phyloP scores from a whole-genome alignment of 1,140 invertebrate species.

The Hypothenemus hampei region DNA sequence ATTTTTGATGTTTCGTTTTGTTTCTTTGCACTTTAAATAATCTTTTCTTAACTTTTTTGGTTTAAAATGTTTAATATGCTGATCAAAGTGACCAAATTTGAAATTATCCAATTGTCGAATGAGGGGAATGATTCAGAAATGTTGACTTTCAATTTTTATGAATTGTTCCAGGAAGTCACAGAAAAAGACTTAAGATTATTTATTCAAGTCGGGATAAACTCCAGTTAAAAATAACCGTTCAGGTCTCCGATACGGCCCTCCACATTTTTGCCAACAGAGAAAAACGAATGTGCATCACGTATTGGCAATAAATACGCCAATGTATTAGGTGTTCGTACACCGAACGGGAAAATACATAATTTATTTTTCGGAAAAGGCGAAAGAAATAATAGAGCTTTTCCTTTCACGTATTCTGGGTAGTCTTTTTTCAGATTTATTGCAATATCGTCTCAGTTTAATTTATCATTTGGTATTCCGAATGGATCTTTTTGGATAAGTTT shows the following conservation, averaged over 20 bases:
- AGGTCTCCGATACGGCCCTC: too few relatives aligned
- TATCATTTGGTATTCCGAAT: too few relatives aligned
- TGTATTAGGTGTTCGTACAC: conserved; percentile 12
- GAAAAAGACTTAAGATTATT: not conserved
- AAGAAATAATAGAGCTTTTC: too few relatives aligned
- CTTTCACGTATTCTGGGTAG: too few relatives aligned
- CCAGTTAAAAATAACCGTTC: conserved; percentile 1
- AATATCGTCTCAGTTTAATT: too few relatives aligned
- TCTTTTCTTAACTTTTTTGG: not conserved
- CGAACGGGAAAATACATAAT: conserved; percentile 15
- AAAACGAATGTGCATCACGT: conserved; percentile 16
- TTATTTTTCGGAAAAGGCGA: too few relatives aligned
- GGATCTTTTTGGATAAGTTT: too few relatives aligned
- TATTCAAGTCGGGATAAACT: not conserved
- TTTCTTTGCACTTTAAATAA: not conserved
- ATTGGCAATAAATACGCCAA: conserved; percentile 18
- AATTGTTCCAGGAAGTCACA: not conserved
- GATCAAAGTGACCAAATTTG: not conserved
- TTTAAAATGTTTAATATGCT: not conserved
- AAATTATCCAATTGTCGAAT: not conserved
- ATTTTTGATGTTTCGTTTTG: not conserved
- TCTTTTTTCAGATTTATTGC: too few relatives aligned
- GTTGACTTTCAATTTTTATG: not conserved
- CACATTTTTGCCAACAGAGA: not conserved
- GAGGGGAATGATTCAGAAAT: too few relatives aligned